Evolutionary conservation across 2,888 invertebrate species (phyloP).

Genomic region (Digitonthophagus gazella): DNA sequence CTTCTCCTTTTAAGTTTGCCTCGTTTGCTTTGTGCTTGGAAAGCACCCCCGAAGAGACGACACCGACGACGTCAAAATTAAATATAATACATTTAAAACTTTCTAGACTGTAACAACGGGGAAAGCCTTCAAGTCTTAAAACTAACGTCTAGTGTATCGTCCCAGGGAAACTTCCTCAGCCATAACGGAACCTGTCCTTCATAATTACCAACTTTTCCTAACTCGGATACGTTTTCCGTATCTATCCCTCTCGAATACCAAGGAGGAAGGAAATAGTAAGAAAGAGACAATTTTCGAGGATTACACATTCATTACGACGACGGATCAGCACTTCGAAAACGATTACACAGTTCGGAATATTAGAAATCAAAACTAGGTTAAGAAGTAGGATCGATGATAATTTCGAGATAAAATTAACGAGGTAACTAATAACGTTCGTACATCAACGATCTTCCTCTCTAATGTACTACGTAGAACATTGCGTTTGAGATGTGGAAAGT

Average conservation of each 20-base stretch:
- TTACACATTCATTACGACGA: conserved; percentile 19
- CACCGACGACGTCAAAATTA: conserved; percentile 22
- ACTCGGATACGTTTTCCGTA: conserved; percentile 21
- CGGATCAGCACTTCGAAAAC: too few species aligned
- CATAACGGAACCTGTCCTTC: conserved; percentile 32
- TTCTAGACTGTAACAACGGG: conserved; percentile 27
- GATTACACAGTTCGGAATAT: too few species aligned
- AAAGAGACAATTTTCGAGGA: background rate
- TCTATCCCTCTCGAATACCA: conserved; percentile 3
- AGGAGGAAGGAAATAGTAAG: background rate
- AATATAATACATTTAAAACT: conserved; percentile 29
- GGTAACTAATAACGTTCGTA: conserved; percentile 41
- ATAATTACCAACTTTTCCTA: conserved; percentile 33
- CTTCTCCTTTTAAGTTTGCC: background rate
- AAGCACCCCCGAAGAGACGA: background rate
- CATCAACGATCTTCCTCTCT: conserved; percentile 39
- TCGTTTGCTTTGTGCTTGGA: background rate
- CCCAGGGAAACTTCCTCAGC: conserved; percentile 24
- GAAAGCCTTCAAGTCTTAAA: conserved; percentile 20
- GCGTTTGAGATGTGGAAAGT: too few species aligned
- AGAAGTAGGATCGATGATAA: background rate
- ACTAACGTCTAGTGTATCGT: conserved; percentile 24
- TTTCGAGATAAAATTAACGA: too few species aligned
- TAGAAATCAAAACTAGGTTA: too few species aligned
- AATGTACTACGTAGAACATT: conserved; percentile 42